Percentiles rank a stretch among this genome's conserved stretches.
Conservation (phyloP, 2,797 vertebrate genomes). For the Alexandromys oeconomus region DNA sequence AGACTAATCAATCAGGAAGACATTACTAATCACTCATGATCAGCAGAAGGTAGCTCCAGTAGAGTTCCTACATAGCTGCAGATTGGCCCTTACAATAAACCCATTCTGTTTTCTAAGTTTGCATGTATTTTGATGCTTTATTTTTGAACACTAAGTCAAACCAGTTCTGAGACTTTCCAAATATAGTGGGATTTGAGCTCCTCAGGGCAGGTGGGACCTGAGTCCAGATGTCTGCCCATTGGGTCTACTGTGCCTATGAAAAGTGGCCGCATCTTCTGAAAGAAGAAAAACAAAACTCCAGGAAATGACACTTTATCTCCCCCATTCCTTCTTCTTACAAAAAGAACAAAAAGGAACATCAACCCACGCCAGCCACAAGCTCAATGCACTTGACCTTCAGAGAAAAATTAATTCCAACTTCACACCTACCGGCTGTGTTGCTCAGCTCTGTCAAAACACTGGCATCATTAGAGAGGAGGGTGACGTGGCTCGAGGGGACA, state of each 20-base stretch:
- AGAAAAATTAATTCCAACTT: conserved; percentile 91
- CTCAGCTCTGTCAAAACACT: conserved; percentile 89
- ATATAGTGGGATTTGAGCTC: background rate
- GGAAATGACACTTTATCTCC: background rate
- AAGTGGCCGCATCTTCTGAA: background rate
- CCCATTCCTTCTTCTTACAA: background rate
- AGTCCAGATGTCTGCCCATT: background rate
- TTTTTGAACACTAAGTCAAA: background rate
- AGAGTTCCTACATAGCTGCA: background rate
- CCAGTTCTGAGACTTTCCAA: background rate
- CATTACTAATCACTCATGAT: background rate
- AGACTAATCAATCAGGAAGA: background rate
- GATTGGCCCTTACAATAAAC: background rate
- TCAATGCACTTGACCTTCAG: conserved; percentile 89
- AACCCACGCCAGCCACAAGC: conserved; percentile 80
- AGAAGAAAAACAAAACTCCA: conserved; percentile 41
- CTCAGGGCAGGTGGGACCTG: background rate
- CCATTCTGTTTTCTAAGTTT: background rate
- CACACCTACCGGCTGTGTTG: conserved; percentile 87
- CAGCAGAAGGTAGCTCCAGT: background rate
- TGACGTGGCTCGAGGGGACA: conserved; percentile 88
- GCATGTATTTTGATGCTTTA: background rate
- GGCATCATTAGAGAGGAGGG: conserved; percentile 89
- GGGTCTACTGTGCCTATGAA: background rate
- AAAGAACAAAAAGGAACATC: conserved; percentile 20